Conservation (phyloP, 2,888 invertebrate genomes). For the Papilio elwesi region DNA sequence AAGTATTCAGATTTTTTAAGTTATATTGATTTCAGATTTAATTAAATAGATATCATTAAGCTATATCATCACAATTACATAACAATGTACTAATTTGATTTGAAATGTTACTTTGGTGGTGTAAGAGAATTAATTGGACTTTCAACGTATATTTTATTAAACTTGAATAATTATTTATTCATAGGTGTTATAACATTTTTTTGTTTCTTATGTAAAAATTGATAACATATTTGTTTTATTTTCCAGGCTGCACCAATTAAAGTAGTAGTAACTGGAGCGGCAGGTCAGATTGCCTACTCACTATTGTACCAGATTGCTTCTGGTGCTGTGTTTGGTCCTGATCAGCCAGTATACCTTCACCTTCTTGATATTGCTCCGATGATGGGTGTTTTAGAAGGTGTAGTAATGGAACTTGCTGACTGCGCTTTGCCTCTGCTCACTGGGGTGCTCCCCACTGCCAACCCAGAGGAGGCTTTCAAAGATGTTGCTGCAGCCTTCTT, state of each 20-base stretch:
- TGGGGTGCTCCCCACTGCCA: conserved; percentile 93
- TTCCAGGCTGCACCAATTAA: conserved; percentile 92
- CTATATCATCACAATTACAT: background rate
- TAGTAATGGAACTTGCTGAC: conserved; percentile 98
- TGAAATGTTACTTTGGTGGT: background rate
- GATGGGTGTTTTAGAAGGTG: conserved; percentile 98
- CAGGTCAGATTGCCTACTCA: conserved; percentile 99
- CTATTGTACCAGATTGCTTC: conserved; percentile 96
- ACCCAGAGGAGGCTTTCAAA: conserved; percentile 96
- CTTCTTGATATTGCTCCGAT: conserved; percentile 97
- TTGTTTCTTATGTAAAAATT: conserved; percentile 32
- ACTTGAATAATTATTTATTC: background rate
- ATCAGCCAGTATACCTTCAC: conserved; percentile 94
- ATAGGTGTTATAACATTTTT: conserved; percentile 37
- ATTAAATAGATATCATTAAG: too few relatives aligned
- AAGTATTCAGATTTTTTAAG: too few relatives aligned
- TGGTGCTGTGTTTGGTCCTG: conserved; percentile 96
- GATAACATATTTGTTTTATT: conserved; percentile 36
- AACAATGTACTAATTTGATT: background rate
- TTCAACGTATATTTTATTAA: background rate
- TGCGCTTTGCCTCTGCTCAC: conserved; percentile 95
- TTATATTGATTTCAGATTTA: too few relatives aligned
- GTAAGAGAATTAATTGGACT: background rate
- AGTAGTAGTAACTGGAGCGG: conserved; percentile 98
- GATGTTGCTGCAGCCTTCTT: conserved; percentile 98